Evolutionary conservation across 2,113 vertebrate genomes (phyloP).

Genomic region (Pteruthius melanotis): DNA sequence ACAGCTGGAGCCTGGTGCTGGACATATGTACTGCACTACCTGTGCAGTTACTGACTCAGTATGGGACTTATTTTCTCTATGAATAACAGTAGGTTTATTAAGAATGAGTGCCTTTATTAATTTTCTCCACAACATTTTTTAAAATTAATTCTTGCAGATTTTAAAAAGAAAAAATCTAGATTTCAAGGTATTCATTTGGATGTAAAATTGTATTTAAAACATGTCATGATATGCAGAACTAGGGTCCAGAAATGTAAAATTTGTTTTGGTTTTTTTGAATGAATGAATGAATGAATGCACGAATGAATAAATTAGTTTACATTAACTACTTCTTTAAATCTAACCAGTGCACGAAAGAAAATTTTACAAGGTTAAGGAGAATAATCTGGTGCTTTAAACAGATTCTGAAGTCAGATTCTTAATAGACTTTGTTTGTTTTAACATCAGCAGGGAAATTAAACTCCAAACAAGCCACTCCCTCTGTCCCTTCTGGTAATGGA

Average conservation of each 20-base stretch:
- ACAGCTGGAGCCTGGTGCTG: background rate
- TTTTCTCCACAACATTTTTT: background rate
- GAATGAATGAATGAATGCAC: background rate
- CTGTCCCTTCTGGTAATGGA: background rate
- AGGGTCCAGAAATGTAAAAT: background rate
- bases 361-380: background rate
- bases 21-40: background rate
- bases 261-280: background rate
- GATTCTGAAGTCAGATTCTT: background rate
- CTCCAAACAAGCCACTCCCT: background rate
- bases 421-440: background rate
- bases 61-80: background rate
- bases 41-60: background rate
- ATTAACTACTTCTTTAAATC: background rate
- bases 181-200: background rate
- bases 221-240: background rate
- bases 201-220: background rate
- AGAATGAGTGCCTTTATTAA: background rate
- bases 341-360: background rate
- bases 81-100: background rate
- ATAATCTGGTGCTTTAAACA: background rate
- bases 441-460: background rate
- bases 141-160: background rate
- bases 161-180: background rate
- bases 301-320: background rate